Base-by-base conservation (phyloP, 2,797 vertebrate species). In the Pangasius sanitwongsei region DNA sequence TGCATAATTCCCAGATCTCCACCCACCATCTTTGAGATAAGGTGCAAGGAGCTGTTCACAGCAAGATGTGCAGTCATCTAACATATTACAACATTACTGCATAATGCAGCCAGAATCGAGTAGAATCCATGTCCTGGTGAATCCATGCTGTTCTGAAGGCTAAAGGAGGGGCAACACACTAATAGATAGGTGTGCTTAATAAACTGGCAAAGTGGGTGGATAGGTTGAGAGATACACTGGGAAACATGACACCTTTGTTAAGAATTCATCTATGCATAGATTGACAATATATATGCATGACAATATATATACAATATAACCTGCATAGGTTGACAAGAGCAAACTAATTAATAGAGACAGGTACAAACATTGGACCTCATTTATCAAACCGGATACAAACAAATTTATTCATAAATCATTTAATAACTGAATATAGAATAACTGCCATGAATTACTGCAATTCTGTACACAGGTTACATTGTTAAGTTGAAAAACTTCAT, bases 41-140 rank as follows among this genome's bases (percentile, higher is more conserved):
- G 83, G 82, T 83, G 28, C 41, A 83, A 65, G 65, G 37, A 28
- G 59, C 82, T 48, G 59, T 63, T 83, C 59, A n/a, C 41, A 65
- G 59, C 59, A n/a, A 83, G 34, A 7, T 6, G 11, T 82, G 80
- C 34, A 61, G 55, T 12, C 31, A 0, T 65, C 82, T 65, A n/a
- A 44, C 28, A 31, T 4, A 83, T 28, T 65, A 18, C 82, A 48
- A n/a, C 13, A 48, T 15, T 28, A 83, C 41, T 83, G 59, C 41
- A 83, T 48, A 83, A 48, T 31, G 41, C 37, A 65, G 13, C 1
- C 8, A 18, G 37, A 3, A 65, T n/a, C 6, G 3, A 48, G 41
- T 83, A 61, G 12, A 83, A 44, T 44, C 41, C 59, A 65, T 83
- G 25, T 48, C 82, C 16, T 28, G 18, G 37, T 63, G 59, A 63